Base-by-base conservation (phyloP, 2,888 invertebrate species). In the Amiota minor region DNA sequence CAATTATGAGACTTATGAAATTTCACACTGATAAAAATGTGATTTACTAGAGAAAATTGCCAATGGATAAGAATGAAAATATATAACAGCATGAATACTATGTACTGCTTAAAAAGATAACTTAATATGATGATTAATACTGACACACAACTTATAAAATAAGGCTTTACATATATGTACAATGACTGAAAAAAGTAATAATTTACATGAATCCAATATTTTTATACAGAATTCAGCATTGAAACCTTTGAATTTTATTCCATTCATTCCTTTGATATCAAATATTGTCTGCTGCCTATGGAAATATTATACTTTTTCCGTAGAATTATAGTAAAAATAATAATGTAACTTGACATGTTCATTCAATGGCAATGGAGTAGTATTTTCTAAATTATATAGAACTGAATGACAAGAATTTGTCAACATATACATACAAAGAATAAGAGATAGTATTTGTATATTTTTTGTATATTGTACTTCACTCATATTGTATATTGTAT, bases 351-450 rank as follows among this genome's bases (percentile, higher is more conserved):
- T 59, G 59, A 20, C 59, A 59, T 18, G 16, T 8, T 18, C 20
- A 59, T 59, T 59, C 20, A 59, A 20, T 16, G 10, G n/a, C n/a
- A n/a, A n/a, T n/a, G 11, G 23, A 59, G 10, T 59, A 6, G 35
- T 59, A 59, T 20, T 35, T 8, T 59, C 9, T 16, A 59, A 59
- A 59, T 59, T 16, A 20, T 16, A 59, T 20, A 59, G 16, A 16
- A 59, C 20, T 20, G 11, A 59, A 4, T 20, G 59, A 20, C 20
- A 20, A 20, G 59, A 59, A 59, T 20, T 59, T 10, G 59, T 59
- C 59, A 59, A 59, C 59, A 59, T 16, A 56, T 53, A n/a, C n/a
- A n/a, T n/a, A n/a, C n/a, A n/a, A n/a, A 16, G 6, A 20, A 56
- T 59, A 59, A 9, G 20, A 16, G 18, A 59, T 20, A 56, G n/a